Percentiles rank a stretch among this genome's conserved stretches.
phyloP scores from a whole-genome alignment of 2,113 vertebrate genomes.

The Chaetodon trifascialis region DNA sequence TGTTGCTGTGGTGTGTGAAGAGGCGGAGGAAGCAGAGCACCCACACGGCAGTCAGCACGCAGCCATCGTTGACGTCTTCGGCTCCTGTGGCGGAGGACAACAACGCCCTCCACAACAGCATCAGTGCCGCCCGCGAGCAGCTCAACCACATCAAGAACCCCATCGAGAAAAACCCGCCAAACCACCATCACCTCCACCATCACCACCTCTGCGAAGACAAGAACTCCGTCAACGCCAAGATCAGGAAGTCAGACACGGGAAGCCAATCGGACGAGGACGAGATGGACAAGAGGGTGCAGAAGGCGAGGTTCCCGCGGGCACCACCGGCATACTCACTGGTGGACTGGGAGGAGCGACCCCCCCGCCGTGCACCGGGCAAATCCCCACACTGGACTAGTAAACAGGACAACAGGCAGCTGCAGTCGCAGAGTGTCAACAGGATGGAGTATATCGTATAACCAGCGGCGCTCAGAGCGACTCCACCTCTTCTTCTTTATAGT shows the following conservation, averaged over 20 bases:
- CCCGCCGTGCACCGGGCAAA: slow-evolving; percentile 81
- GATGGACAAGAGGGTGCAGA: slow-evolving; percentile 90
- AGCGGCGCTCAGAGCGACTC: not conserved
- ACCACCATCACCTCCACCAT: slow-evolving; percentile 60
- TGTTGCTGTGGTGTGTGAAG: slow-evolving; percentile 90
- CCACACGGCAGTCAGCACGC: slow-evolving; percentile 78
- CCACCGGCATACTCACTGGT: slow-evolving; percentile 90
- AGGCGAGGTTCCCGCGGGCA: slow-evolving; percentile 87
- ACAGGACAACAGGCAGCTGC: slow-evolving; percentile 94
- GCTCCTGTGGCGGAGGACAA: slow-evolving; percentile 75
- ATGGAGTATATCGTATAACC: slow-evolving; percentile 93
- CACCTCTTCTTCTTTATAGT: not conserved
- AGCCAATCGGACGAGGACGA: slow-evolving; percentile 85
- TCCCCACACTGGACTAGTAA: slow-evolving; percentile 92
- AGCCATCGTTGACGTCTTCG: not conserved
- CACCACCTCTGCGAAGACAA: slow-evolving; percentile 87
- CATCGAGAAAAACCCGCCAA: slow-evolving; percentile 87
- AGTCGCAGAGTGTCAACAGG: slow-evolving; percentile 90
- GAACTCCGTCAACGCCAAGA: slow-evolving; percentile 91
- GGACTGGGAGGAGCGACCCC: slow-evolving; percentile 89
- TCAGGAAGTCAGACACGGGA: slow-evolving; percentile 85
- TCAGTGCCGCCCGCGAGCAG: slow-evolving; percentile 91
- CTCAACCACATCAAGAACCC: slow-evolving; percentile 96
- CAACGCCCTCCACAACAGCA: slow-evolving; percentile 90
- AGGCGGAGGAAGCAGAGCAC: slow-evolving; percentile 88